Conservation (phyloP, 1,140 invertebrate genomes). For the Aricia agestis region DNA sequence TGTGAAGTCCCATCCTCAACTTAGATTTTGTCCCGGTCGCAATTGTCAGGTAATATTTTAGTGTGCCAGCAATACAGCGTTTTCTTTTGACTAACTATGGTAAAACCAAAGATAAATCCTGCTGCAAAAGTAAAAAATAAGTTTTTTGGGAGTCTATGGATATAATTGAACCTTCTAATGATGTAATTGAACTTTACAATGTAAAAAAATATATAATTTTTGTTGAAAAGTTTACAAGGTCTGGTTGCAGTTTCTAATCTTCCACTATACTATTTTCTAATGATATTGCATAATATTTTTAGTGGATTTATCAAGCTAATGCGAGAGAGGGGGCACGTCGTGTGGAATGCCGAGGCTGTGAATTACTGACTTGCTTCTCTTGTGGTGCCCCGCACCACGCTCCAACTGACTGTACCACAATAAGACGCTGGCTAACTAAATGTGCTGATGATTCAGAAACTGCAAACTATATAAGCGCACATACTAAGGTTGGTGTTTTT, state of each 20-base stretch:
- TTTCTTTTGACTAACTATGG: not conserved
- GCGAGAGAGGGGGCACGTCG: conserved; percentile 61
- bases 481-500: conserved; percentile 86
- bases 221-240: too few relatives aligned
- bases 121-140: too few relatives aligned
- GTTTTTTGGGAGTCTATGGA: too few relatives aligned
- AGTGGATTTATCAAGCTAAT: conserved; percentile 67
- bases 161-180: too few relatives aligned
- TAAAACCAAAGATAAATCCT: too few relatives aligned
- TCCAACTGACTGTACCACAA: conserved; percentile 96
- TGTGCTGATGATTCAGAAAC: conserved; percentile 99
- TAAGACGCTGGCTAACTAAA: conserved; percentile 98
- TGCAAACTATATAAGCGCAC: conserved; percentile 98
- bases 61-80: not conserved
- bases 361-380: conserved; percentile 82
- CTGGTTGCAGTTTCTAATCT: too few relatives aligned
- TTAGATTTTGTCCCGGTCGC: conserved; percentile 96
- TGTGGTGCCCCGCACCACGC: conserved; percentile 99
- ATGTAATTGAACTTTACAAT: too few relatives aligned
- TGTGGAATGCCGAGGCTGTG: conserved; percentile 75
- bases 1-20: conserved; percentile 93
- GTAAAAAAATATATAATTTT: too few relatives aligned
- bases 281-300: conserved; percentile 18
- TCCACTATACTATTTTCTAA: not conserved
- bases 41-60: conserved; percentile 88